phyloP scores from a whole-genome alignment of 2,888 invertebrate genomes.

The Drosophila diplacantha region DNA sequence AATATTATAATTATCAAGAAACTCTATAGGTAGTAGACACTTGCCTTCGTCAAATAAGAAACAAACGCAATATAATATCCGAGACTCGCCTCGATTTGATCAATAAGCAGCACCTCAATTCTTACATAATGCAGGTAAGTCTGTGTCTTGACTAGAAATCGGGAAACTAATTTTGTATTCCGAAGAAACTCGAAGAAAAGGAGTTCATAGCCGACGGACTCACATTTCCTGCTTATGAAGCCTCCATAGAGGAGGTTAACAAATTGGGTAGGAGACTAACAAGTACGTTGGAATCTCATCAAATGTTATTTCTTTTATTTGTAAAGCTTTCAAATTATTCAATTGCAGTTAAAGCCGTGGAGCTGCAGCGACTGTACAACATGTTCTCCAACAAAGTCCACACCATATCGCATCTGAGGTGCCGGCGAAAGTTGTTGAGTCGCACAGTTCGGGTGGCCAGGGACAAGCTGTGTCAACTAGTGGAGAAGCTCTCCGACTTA shows the following conservation, averaged over 20 bases:
- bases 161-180: not conserved
- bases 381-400: slow-evolving; percentile 9
- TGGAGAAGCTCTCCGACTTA: not conserved
- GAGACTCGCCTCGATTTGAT: slow-evolving; percentile 4
- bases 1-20: too few relatives aligned
- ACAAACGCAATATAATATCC: slow-evolving; percentile 9
- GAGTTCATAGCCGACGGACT: slow-evolving; percentile 3
- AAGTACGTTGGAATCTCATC: not conserved
- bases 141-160: too few relatives aligned
- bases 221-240: not conserved
- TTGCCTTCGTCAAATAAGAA: not conserved
- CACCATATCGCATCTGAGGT: slow-evolving; percentile 11
- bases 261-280: not conserved
- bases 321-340: not conserved
- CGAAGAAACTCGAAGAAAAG: slow-evolving; percentile 9
- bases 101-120: slow-evolving; percentile 6
- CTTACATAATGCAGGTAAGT: slow-evolving; percentile 3
- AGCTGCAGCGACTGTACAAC: not conserved
- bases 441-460: slow-evolving; percentile 7
- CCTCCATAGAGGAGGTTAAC: not conserved
- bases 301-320: not conserved
- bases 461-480: not conserved
- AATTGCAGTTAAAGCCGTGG: not conserved
- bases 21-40: not conserved
- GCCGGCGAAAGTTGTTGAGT: slow-evolving; percentile 9